Conservation (phyloP, 1,140 invertebrate species). For the Magallana angulata region DNA sequence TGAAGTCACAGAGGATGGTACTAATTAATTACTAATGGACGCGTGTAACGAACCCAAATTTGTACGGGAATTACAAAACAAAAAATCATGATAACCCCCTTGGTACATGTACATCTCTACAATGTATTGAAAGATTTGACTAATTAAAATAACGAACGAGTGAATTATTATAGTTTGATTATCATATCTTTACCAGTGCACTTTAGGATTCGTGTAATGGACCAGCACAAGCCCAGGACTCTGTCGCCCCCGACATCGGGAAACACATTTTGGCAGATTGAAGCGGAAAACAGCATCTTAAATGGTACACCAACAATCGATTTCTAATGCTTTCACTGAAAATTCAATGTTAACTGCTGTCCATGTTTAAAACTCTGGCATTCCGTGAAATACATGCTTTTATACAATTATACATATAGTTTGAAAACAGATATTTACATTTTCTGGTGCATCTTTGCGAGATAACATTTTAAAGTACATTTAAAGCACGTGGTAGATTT, state of each 20-base stretch:
- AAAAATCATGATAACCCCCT: too few relatives aligned
- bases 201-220: conserved; percentile 78
- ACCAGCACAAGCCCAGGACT: conserved; percentile 78
- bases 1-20: conserved; percentile 78
- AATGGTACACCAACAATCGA: conserved; percentile 68
- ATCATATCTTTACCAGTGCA: conserved; percentile 72
- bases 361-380: too few relatives aligned
- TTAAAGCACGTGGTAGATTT: too few relatives aligned
- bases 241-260: conserved; percentile 78
- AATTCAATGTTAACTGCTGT: too few relatives aligned
- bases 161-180: too few relatives aligned
- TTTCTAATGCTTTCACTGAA: too few relatives aligned
- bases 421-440: too few relatives aligned
- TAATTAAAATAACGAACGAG: not conserved
- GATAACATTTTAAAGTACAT: too few relatives aligned
- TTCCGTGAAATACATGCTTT: too few relatives aligned
- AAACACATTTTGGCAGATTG: conserved; percentile 79
- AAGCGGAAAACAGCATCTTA: conserved; percentile 76
- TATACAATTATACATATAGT: not conserved
- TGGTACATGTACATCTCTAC: not conserved
- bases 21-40: conserved; percentile 39
- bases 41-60: not conserved
- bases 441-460: too few relatives aligned
- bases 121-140: not conserved
- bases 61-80: too few relatives aligned